Evolutionary conservation across 2,888 invertebrate genomes (phyloP), one percentile per base, ranked within the genome.

Genomic region (Hydraecia micacea): DNA sequence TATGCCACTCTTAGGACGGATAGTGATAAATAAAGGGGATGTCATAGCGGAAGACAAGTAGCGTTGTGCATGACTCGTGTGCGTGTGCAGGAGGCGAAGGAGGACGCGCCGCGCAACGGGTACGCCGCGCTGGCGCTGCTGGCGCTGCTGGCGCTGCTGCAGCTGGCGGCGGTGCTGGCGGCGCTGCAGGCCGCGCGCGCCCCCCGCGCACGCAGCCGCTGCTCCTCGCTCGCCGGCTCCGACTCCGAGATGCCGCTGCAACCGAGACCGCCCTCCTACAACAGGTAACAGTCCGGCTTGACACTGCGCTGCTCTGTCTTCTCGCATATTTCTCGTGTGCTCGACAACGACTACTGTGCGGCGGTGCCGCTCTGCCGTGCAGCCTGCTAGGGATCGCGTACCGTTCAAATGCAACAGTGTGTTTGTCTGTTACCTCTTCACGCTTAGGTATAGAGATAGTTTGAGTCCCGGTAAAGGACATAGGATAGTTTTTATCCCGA

Each of bases 41-140:
- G 21, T 21, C 63, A 11, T 11, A 65, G 36, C 25, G 63, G 25
- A 13, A 36, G 25, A 25, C 36, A 39, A 36, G 15, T 65, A 36
- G 15, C 36, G 36, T 25, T 32, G 32, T 63, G 67, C 3, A 28
- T 49, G 32, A 32, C 0, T 25, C 15, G 39, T 25, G 46, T 60
- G 52, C 25, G 63, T 52, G 65, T 25, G 60, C 89, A 95, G 95
- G 95, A 95, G 87, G 94, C 89, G 81, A 87, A 90, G 84, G 90
- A 75, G 73, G 94, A 95, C 85, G 85, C 89, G 72, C 94, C 94
- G 36, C 85, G 92, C 80, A 95, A 94, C 91, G 84, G 84, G 83
- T 92, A 93, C 90, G 92, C 83, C 85, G 91, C 88, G 62, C 87
- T 67, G 71, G 92, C 80, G 68, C 89, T 87, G 75, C 80, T 81